A percentile compares a stretch with the other conserved stretches of the same genome.
Conservation (phyloP, 2,797 vertebrate genomes). For the Holocentrus rufus region DNA sequence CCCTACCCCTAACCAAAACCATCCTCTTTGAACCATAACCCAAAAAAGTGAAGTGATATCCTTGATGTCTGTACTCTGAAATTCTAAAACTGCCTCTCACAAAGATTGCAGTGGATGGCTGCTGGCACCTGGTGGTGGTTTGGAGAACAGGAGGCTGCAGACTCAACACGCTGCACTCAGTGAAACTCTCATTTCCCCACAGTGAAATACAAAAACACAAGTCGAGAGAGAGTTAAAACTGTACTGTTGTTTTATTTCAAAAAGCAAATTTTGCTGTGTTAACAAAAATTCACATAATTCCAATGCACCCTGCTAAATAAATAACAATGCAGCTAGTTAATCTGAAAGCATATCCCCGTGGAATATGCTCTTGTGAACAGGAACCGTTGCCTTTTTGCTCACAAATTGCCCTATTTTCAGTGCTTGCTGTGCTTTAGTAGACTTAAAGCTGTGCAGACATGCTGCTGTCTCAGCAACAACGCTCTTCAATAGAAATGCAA, state of each 20-base stretch:
- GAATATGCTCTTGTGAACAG: constrained; percentile 70
- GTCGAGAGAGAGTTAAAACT: constrained; percentile 48
- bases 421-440: constrained; percentile 75
- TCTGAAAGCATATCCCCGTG: constrained; percentile 70
- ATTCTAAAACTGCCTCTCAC: no score
- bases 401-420: constrained; percentile 86
- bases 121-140: constrained; percentile 79
- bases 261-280: constrained; percentile 78
- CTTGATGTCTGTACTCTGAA: no score
- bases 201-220: constrained; percentile 55
- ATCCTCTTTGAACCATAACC: no score
- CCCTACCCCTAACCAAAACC: no score
- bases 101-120: constrained; percentile 41
- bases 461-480: constrained; percentile 82
- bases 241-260: constrained; percentile 73
- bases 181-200: constrained; percentile 45
- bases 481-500: constrained; percentile 81
- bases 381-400: constrained; percentile 82
- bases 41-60: no score
- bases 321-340: constrained; percentile 72
- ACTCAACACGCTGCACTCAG: no score
- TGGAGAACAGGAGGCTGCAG: constrained; percentile 25
- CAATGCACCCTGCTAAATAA: constrained; percentile 72
- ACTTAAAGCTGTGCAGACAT: constrained; percentile 70
- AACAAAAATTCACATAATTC: constrained; percentile 75